Evolutionary conservation across 2,888 invertebrate genomes (phyloP), one percentile per base, ranked within the genome.

Genomic region (Nemotelus pantherinus): DNA sequence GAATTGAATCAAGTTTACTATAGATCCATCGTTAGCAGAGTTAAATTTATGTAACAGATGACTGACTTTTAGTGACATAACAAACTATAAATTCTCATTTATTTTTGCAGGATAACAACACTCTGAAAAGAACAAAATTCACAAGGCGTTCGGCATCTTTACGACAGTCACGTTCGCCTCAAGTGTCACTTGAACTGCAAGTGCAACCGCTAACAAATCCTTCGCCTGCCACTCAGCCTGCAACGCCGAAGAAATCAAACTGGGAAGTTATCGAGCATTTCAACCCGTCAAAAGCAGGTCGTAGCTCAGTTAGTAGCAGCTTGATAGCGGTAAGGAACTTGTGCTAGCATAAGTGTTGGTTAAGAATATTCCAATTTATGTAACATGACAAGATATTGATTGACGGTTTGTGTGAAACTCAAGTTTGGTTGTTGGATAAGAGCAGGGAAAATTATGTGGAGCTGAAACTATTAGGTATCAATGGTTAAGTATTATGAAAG

Each of bases 181-280:
- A 86, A 80, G 81, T 84, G 72, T 84, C 86, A 7, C 82, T 87
- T 78, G 87, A 87, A 80, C 83, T 87, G 79, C 84, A 84, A 82
- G 84, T 84, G 50, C 84, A 84, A 67, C 50, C 83, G 81, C 78
- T 81, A 79, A 80, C 60, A 10, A 81, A 84, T 78, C 77, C 77
- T 58, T 65, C 85, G 85, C 81, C 87, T 82, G 85, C 87, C 64
- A 85, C 91, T 80, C 88, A 91, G 41, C 90, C 92, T 64, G 91
- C 91, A 41, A 91, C 91, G 2, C 90, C 92, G 2, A 91, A 92
- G 86, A 95, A 95, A 86, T 95, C 95, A 83, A 95, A 95, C 88
- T 95, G 95, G 95, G 95, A 95, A 86, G 95, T 95, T 82, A 95
- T 95, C 83, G 95, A 95, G 86, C 95, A 95, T 87, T 95, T 94